Percentiles rank a stretch among this genome's conserved stretches.
Evolutionary conservation across 2,113 vertebrate genomes (phyloP).

Genomic region (Gila orcuttii): DNA sequence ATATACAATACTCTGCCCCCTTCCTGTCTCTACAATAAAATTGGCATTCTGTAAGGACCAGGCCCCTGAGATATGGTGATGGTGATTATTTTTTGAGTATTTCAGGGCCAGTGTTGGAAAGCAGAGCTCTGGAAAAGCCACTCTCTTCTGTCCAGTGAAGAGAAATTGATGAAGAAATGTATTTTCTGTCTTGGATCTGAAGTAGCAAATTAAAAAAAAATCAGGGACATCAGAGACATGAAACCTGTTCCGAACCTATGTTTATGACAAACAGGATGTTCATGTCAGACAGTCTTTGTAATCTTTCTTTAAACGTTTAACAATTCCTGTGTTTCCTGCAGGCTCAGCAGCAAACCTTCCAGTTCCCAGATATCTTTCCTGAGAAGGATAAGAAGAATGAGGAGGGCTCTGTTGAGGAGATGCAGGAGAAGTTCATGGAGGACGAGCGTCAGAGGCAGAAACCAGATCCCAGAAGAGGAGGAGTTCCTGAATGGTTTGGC

Average conservation of each 20-base stretch:
- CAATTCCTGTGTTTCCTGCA: slow-evolving; percentile 63
- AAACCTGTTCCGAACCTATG: neutral
- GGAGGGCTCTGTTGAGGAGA: slow-evolving; percentile 72
- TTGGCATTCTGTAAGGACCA: slow-evolving; percentile 40
- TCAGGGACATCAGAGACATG: too few relatives aligned
- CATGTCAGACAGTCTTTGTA: neutral
- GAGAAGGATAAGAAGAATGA: slow-evolving; percentile 67
- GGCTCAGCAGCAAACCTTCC: slow-evolving; percentile 88
- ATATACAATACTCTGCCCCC: slow-evolving; percentile 25
- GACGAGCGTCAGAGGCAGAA: slow-evolving; percentile 79
- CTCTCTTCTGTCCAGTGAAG: slow-evolving; percentile 34
- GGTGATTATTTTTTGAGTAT: slow-evolving; percentile 69
- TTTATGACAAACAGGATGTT: neutral
- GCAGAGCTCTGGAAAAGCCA: slow-evolving; percentile 23
- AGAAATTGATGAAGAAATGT: neutral
- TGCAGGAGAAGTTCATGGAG: slow-evolving; percentile 78
- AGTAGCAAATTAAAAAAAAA: too few relatives aligned
- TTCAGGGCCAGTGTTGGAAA: slow-evolving; percentile 55
- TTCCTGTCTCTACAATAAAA: slow-evolving; percentile 57
- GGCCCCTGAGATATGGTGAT: slow-evolving; percentile 53
- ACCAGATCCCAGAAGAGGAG: slow-evolving; percentile 84
- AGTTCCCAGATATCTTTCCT: slow-evolving; percentile 91
- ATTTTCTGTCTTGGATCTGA: too few relatives aligned
- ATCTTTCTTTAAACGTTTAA: slow-evolving; percentile 35
- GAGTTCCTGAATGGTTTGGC: slow-evolving; percentile 89